A percentile compares a stretch with the other conserved stretches of the same genome.
These are phyloP conservation scores for Perizoma flavofasciatum DNA, from an alignment of 2,888 invertebrate species.

Conservation along the genomic window DNA sequence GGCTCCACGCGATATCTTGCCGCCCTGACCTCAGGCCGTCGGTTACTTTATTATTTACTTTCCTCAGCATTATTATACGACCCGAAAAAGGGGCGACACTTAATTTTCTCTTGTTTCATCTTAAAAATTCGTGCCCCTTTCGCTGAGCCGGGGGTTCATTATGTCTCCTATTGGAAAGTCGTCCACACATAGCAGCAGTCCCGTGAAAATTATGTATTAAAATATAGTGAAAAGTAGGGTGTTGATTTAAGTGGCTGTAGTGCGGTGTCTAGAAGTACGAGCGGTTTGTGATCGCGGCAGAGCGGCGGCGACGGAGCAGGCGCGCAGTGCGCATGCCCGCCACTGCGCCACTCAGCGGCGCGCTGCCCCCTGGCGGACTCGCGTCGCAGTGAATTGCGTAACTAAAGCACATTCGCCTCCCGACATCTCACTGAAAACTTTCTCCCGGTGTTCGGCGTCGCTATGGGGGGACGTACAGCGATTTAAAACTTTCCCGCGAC, in stretches of 20 bases:
- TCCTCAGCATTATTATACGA: constrained; percentile 47
- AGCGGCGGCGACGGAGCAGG: constrained; percentile 35
- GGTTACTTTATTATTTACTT: constrained; percentile 68
- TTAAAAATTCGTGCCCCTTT: constrained; percentile 7
- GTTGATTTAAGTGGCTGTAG: constrained; percentile 27
- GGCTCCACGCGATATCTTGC: constrained; percentile 69
- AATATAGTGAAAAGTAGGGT: constrained; percentile 49
- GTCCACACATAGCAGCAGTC: background rate
- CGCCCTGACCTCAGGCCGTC: constrained; percentile 65
- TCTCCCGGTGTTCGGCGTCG: constrained; percentile 69
- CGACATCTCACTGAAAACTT: constrained; percentile 76
- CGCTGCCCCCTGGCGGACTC: constrained; percentile 80
- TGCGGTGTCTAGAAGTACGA: constrained; percentile 29
- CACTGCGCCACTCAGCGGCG: constrained; percentile 80
- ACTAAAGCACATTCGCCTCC: constrained; percentile 79
- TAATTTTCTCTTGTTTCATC: constrained; percentile 23
- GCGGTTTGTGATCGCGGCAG: constrained; percentile 28
- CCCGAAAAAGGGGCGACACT: constrained; percentile 42
- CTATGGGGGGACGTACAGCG: constrained; percentile 69
- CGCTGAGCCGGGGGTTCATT: background rate
- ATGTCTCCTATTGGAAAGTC: constrained; percentile 1
- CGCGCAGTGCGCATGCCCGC: constrained; percentile 76
- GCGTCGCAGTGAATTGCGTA: constrained; percentile 81
- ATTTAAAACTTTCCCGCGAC: constrained; percentile 76
- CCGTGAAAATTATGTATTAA: background rate